These are phyloP conservation scores for Pongo abelii DNA, from an alignment of 2,113 vertebrate species.

Conservation along the genomic window DNA sequence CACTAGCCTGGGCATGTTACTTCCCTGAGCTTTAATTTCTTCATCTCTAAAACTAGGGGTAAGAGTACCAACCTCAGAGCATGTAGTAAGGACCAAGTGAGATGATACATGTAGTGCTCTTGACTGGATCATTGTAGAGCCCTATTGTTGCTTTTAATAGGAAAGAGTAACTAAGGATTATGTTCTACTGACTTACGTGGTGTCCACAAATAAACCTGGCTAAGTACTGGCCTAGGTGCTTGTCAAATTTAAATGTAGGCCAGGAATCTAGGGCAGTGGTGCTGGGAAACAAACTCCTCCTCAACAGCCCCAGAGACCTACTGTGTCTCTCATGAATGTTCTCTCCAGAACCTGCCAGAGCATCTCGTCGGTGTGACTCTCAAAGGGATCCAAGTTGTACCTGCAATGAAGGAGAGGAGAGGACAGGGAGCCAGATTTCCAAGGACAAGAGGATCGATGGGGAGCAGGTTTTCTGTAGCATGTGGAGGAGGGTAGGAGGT, in stretches of 20 bases:
- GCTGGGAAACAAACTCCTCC: neutral
- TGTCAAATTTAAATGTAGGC: neutral
- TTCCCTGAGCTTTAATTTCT: neutral
- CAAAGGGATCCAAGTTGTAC: conserved; percentile 87
- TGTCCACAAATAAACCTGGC: neutral
- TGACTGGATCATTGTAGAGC: neutral
- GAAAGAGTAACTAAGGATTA: neutral
- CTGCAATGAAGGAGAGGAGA: conserved; percentile 69
- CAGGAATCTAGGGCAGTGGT: too few species aligned
- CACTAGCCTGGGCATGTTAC: neutral
- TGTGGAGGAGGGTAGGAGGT: neutral
- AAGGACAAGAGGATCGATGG: neutral
- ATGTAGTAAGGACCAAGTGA: neutral
- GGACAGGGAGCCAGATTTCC: neutral
- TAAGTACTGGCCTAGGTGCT: neutral
- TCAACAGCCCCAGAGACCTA: conserved; percentile 60
- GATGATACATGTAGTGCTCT: neutral
- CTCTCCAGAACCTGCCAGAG: conserved; percentile 87
- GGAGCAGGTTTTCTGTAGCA: neutral
- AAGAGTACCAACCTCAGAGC: neutral
- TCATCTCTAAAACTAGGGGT: neutral
- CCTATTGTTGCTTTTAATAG: neutral
- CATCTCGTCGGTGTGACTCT: conserved; percentile 81
- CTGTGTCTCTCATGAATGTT: conserved; percentile 87
- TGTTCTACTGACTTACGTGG: neutral